Base-by-base conservation (phyloP, 2,797 vertebrate genomes). In the Coregonus ussuriensis region DNA sequence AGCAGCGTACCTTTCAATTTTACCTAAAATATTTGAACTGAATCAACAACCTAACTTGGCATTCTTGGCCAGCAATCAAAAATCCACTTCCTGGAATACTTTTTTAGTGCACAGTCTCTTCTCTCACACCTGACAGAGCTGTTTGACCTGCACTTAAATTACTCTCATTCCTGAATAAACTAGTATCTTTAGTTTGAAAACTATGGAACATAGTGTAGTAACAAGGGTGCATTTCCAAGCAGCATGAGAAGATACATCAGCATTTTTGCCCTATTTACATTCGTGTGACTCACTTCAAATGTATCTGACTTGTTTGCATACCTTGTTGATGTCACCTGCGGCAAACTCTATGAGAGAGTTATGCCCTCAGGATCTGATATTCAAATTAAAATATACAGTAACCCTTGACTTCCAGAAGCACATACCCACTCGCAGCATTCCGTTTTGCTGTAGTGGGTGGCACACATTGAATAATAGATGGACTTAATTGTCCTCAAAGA, bases 401-500 rank as follows among this genome's bases (percentile, higher is more conserved):
- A 63, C 59, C 21, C 59, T 63, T 63, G 59, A 25, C 59, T 25
- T 13, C 59, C 9, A 63, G 59, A 63, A 13, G 59, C n/a, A 21
- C n/a, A 21, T 21, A 59, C 56, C 1, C n/a, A 59, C 56, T 21
- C 18, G 0, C 6, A 59, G 56, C 6, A 59, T 59, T 63, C n/a
- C 3, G 3, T 63, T 29, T 63, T 63, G 21, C 59, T 63, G 21
- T 63, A 29, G 59, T 63, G 59, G 59, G 21, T 25, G 59, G 59
- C 59, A 25, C 59, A 63, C 59, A 63, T 63, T 63, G 21, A 63
- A 63, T 63, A 63, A 29, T 63, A 63, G 21, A 63, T 52, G 18
- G 37, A 78, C 77, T 79, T 75, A 13, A 79, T 53, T 69, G 14
- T 66, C 68, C 66, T 53, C 67, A 71, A 67, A 31, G 18, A 73